Percentiles rank a stretch among this genome's conserved stretches.
Conservation (phyloP, 92 coral and sea anemone species). For the Parazoanthus atlanticus region DNA sequence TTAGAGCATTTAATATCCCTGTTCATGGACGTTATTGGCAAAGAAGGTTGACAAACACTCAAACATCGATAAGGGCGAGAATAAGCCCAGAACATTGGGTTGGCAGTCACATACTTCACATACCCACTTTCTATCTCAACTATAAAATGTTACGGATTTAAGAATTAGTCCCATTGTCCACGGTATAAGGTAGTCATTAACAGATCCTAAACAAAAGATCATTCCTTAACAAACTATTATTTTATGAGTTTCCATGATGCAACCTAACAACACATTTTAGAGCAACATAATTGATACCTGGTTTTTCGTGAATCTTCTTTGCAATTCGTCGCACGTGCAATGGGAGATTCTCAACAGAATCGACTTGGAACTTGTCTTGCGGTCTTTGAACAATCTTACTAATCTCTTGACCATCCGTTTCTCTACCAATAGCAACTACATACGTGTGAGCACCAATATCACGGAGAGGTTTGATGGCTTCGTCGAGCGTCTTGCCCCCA, state of each 20-base stretch:
- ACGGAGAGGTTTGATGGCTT: conserved; percentile 58
- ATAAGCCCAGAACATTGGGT: not conserved
- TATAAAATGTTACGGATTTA: no score
- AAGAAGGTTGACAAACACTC: no score
- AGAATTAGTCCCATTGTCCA: no score
- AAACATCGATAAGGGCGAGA: no score
- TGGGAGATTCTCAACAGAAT: conserved; percentile 15
- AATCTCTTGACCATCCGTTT: conserved; percentile 46
- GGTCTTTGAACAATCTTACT: conserved; percentile 34
- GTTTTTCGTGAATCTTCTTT: conserved; percentile 25
- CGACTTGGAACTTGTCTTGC: conserved; percentile 31
- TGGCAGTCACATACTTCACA: not conserved
- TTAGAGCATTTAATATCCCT: not conserved
- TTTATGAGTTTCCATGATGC: no score
- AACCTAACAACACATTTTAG: not conserved
- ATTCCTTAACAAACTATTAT: no score
- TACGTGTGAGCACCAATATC: conserved; percentile 61
- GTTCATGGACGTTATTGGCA: no score
- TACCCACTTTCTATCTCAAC: no score
- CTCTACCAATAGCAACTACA: conserved; percentile 65
- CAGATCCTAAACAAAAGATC: no score
- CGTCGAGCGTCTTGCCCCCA: conserved; percentile 42
- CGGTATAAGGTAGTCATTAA: no score
- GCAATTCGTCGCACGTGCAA: conserved; percentile 34
- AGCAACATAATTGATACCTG: conserved; percentile 16